Base-by-base conservation (phyloP, 1,140 invertebrate genomes). In the Heliconius nattereri region DNA sequence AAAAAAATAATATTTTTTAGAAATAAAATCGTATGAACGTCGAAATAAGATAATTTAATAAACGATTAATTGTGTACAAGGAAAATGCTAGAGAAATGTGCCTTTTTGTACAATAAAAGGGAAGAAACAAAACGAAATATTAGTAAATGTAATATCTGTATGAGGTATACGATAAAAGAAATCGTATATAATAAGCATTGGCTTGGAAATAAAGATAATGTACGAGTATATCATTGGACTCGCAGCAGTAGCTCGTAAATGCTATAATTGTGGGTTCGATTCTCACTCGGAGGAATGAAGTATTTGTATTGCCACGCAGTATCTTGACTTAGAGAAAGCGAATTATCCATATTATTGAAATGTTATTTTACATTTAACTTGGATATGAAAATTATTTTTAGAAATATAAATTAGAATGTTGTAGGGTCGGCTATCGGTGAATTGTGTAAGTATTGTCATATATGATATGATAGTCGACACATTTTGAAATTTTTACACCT, bases 1-100 rank as follows among this genome's bases (percentile, higher is more conserved):
- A 66, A 66, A 66, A 6, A 66, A 3, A 8, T 16, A 66, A 26
- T 26, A 66, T 26, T 66, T 66, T 66, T 26, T 26, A 66, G 9
- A 66, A 13, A 66, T 66, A 66, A 3, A 66, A 66, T 13, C 60
- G 60, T 16, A 66, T 66, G 60, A 66, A 66, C 60, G 60, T 66
- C 60, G 60, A 29, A 66, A 66, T 66, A 66, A 66, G 60, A 66
- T 66, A 66, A 66, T 66, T 66, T 66, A 66, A 66, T 66, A 66
- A 66, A 66, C 23, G 11, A 66, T 66, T 66, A 66, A 66, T 66
- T 66, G 60, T 66, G 60, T 66, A 26, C 23, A 66, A 66, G 60
- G 60, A 66, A 66, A 66, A 66, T 66, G 23, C 60, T 13, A 66
- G 60, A 29, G 60, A 66, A 66, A 66, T 66, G 60, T n/a, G 13